Evolutionary conservation across 2,797 vertebrate genomes (phyloP), one percentile per base, ranked within the genome.

Genomic region (Tinamus major): DNA sequence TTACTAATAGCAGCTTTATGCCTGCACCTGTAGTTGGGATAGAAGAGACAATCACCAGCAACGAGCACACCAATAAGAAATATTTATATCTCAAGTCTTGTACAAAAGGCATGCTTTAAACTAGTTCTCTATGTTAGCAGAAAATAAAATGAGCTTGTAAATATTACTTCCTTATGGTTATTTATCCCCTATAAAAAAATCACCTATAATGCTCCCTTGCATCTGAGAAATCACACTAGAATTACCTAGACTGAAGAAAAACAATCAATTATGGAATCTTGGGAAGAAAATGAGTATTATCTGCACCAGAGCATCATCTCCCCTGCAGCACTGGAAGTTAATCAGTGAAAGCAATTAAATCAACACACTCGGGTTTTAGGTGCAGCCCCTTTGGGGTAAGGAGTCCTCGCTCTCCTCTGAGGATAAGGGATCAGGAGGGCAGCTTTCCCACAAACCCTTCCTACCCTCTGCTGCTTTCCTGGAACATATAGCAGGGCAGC

Each of bases 301-400:
- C 63, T 71, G 58, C 64, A 79, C 7, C 61, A 89, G 72, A 89
- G 56, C 87, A 91, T 63, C 76, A 55, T 26, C 48, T 5, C 58
- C 67, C 64, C 83, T 77, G 68, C 72, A 90, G 69, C 58, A 84
- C 39, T 2, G 0, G 2, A 74, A 74, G 24, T 82, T 82, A 78
- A 94, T 89, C 82, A 89, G 82, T 14, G 77, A 78, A 21, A 80
- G 53, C 61, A 91, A 89, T 83, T 77, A 77, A 56, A 80, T 75
- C 72, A 64, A 33, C n/a, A 53, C 53, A 21, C 2, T 7, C 2
- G 35, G 85, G 55, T 79, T 63, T 49, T 19, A 67, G 71, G 68
- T 59, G 64, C 85, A 85, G 78, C 55, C 63, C 44, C 70, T 59
- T 68, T 71, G 68, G 59, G 42, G 42, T 33, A 37, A 24, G 39